A percentile compares a stretch with the other conserved stretches of the same genome.
phyloP scores from a whole-genome alignment of 2,113 vertebrate genomes.

The Apteryx mantelli region DNA sequence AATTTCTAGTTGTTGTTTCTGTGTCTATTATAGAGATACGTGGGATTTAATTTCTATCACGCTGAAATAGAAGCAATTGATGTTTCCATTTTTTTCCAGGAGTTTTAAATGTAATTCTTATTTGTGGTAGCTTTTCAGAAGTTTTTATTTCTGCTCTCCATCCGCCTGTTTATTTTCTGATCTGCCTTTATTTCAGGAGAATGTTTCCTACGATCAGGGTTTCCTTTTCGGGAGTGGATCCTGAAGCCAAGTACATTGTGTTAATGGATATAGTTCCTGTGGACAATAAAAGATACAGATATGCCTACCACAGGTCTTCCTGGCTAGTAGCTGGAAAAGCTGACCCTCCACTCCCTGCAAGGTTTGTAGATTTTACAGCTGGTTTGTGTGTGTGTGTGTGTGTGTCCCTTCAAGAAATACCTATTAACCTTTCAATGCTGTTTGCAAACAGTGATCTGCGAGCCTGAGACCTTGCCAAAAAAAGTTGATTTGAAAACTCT shows the following conservation, averaged over 20 bases:
- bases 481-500: neutral
- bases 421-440: neutral
- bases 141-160: neutral
- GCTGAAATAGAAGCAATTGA: neutral
- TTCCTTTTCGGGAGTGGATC: conserved; percentile 95
- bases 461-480: neutral
- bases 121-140: neutral
- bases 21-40: neutral
- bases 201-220: conserved; percentile 99
- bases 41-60: neutral
- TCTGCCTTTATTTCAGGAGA: conserved; percentile 81
- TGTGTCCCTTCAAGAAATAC: neutral
- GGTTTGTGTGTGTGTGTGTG: neutral
- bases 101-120: neutral
- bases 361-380: conserved; percentile 77
- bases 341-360: conserved; percentile 94
- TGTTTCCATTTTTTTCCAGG: neutral
- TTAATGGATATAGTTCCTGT: conserved; percentile 99
- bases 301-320: conserved; percentile 97
- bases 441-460: neutral
- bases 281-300: conserved; percentile 98
- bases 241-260: conserved; percentile 97
- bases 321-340: conserved; percentile 99
- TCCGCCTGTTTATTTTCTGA: neutral
- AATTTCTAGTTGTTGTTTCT: neutral